phyloP scores from a whole-genome alignment of 2,888 invertebrate genomes.

The Pinctada fucata region DNA sequence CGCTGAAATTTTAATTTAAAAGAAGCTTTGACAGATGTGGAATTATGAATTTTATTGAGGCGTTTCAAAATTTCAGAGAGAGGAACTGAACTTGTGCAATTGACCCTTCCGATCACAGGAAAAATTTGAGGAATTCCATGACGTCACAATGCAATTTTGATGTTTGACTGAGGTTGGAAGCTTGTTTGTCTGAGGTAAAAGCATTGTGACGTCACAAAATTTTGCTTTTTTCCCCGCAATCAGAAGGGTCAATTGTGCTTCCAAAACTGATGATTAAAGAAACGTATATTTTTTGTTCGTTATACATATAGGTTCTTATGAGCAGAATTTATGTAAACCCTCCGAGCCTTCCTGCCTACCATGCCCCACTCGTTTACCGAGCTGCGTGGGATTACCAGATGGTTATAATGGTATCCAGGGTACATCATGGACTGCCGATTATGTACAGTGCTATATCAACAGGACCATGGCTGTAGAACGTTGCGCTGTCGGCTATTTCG shows the following conservation, averaged over 20 bases:
- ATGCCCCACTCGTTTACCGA: conserved; percentile 47
- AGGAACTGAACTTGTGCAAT: too few relatives aligned
- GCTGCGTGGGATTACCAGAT: conserved; percentile 52
- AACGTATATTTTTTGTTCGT: background rate
- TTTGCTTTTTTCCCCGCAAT: too few relatives aligned
- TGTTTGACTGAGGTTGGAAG: too few relatives aligned
- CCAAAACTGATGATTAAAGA: background rate
- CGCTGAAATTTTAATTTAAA: too few relatives aligned
- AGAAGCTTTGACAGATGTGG: too few relatives aligned
- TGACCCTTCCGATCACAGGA: too few relatives aligned
- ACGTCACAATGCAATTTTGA: too few relatives aligned
- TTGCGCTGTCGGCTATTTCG: conserved; percentile 46
- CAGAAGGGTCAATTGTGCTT: background rate
- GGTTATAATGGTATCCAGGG: conserved; percentile 43
- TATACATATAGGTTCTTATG: conserved; percentile 38
- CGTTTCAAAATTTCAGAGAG: too few relatives aligned
- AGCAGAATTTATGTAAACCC: conserved; percentile 43
- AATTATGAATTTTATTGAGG: too few relatives aligned
- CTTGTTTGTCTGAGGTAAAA: too few relatives aligned
- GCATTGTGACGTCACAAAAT: too few relatives aligned
- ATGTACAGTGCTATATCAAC: conserved; percentile 50
- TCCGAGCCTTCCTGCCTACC: conserved; percentile 40
- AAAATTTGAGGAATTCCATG: too few relatives aligned
- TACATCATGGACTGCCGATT: conserved; percentile 44
- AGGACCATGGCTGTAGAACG: conserved; percentile 45